Percentiles rank a stretch among this genome's conserved stretches.
phyloP scores from a whole-genome alignment of 2,113 vertebrate species.

The Osmerus mordax region DNA sequence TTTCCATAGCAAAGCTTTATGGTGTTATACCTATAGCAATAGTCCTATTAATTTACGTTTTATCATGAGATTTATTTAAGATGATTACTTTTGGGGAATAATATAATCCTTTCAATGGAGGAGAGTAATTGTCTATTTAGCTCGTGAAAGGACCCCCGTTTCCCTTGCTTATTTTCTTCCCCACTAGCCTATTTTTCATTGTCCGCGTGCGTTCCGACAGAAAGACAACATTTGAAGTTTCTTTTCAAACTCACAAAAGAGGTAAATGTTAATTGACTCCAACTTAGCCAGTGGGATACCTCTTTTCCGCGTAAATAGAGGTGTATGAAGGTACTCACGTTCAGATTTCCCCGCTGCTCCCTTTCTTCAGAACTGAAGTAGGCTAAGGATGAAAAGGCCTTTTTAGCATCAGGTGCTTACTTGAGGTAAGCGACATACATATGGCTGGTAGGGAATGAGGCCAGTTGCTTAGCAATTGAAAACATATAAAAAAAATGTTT shows the following conservation, averaged over 20 bases:
- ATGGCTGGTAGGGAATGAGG: neutral
- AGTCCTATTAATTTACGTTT: no score
- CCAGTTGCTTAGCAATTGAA: no score
- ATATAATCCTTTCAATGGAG: neutral
- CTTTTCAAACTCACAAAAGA: slow-evolving; percentile 39
- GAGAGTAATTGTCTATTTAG: slow-evolving; percentile 34
- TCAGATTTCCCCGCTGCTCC: slow-evolving; percentile 20
- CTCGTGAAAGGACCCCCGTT: slow-evolving; percentile 65
- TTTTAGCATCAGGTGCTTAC: slow-evolving; percentile 29
- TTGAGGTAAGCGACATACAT: neutral
- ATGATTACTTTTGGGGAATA: neutral
- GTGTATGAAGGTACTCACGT: slow-evolving; percentile 39
- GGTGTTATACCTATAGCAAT: no score
- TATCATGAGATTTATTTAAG: neutral
- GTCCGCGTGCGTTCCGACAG: slow-evolving; percentile 35
- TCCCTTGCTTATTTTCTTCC: slow-evolving; percentile 54
- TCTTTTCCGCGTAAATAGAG: slow-evolving; percentile 44
- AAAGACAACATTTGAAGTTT: slow-evolving; percentile 62
- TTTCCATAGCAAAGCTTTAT: no score
- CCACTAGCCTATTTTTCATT: slow-evolving; percentile 41
- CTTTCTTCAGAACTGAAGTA: neutral
- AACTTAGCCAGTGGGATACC: slow-evolving; percentile 37
- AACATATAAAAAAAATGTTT: no score
- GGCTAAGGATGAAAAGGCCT: slow-evolving; percentile 24
- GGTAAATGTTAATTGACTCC: slow-evolving; percentile 59